Conservation (phyloP, 2,888 invertebrate species). For the Epiperipatus broadwayi region DNA sequence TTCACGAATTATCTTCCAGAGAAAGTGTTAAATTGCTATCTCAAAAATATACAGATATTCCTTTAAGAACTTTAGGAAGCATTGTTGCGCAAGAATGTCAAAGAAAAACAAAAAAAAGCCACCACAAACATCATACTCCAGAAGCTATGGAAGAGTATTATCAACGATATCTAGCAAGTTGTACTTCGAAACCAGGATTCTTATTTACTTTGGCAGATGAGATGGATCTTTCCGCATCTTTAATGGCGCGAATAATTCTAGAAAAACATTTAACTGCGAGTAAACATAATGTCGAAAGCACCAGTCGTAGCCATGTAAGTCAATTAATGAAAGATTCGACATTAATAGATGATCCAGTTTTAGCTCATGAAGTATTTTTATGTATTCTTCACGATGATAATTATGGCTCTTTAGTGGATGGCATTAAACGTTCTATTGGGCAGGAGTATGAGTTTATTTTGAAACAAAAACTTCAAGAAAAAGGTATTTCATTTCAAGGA, state of each 20-base stretch:
- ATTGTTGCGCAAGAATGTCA: slow-evolving; percentile 46
- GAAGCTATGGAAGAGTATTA: slow-evolving; percentile 35
- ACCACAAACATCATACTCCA: slow-evolving; percentile 39
- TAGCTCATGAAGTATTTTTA: slow-evolving; percentile 53
- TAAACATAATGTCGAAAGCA: too few species aligned
- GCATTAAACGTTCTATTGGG: slow-evolving; percentile 56
- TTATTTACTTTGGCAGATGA: slow-evolving; percentile 39
- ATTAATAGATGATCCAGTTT: slow-evolving; percentile 45
- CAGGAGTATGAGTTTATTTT: slow-evolving; percentile 64
- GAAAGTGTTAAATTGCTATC: too few species aligned
- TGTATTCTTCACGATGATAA: slow-evolving; percentile 60
- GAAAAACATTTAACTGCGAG: slow-evolving; percentile 37
- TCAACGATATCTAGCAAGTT: slow-evolving; percentile 31
- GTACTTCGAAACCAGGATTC: slow-evolving; percentile 36
- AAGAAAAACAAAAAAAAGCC: slow-evolving; percentile 41
- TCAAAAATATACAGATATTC: too few species aligned
- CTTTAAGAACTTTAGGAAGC: slow-evolving; percentile 50
- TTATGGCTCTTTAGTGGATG: slow-evolving; percentile 60
- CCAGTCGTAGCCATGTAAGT: too few species aligned
- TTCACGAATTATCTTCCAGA: too few species aligned
- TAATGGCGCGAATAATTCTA: slow-evolving; percentile 40
- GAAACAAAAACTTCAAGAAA: slow-evolving; percentile 39
- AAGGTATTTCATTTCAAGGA: slow-evolving; percentile 39
- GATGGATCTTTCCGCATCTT: slow-evolving; percentile 37
- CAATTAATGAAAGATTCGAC: slow-evolving; percentile 49